Evolutionary conservation across 2,797 vertebrate species (phyloP).

Genomic region (Buceros bicornis): DNA sequence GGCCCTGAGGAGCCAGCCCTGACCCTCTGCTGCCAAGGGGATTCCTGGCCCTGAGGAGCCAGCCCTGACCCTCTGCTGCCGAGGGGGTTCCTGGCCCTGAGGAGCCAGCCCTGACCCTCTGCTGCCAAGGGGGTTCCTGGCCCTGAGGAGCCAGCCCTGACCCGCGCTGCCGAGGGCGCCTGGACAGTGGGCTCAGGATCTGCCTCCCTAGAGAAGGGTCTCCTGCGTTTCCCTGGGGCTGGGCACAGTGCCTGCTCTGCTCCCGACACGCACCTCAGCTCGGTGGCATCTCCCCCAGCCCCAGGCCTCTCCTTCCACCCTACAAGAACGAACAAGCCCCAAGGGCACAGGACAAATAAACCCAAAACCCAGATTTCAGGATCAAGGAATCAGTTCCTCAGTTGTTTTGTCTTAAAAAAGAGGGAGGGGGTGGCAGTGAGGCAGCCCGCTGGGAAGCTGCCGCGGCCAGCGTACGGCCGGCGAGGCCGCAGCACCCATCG

Average conservation of each 20-base stretch:
- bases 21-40: too few relatives aligned
- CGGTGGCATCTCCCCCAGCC: background rate
- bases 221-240: background rate
- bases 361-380: background rate
- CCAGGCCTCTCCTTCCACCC: background rate
- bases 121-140: too few relatives aligned
- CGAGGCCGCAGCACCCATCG: background rate
- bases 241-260: background rate
- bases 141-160: too few relatives aligned
- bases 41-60: too few relatives aligned
- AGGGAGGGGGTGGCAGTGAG: constrained; percentile 62
- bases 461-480: background rate
- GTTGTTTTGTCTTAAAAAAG: background rate
- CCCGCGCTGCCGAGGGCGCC: background rate
- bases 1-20: background rate
- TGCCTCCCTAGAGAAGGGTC: background rate
- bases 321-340: background rate
- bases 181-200: background rate
- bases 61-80: too few relatives aligned
- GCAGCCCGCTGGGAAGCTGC: background rate
- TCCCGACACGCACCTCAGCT: background rate
- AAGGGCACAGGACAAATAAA: background rate
- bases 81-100: too few relatives aligned
- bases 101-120: too few relatives aligned
- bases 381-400: constrained; percentile 16